A percentile compares a stretch with the other conserved stretches of the same genome.
These are phyloP conservation scores for Patella vulgata DNA, from an alignment of 1,140 invertebrate species.

Conservation along the genomic window DNA sequence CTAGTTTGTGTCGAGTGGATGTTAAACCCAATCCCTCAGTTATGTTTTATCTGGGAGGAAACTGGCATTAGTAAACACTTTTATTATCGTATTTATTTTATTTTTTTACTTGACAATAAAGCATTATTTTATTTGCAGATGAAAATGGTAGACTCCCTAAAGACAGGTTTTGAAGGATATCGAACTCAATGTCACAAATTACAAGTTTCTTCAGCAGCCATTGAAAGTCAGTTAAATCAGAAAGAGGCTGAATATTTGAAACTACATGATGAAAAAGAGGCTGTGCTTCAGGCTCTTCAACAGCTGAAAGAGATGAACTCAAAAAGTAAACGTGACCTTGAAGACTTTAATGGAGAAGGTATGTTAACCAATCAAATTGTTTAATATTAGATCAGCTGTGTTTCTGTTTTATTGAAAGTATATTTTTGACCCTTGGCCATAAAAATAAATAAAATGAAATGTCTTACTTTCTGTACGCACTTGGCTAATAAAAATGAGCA, in stretches of 20 bases:
- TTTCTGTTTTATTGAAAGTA: no score
- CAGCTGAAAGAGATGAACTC: constrained; percentile 25
- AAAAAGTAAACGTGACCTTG: constrained; percentile 39
- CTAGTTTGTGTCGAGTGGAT: no score
- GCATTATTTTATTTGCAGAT: constrained; percentile 30
- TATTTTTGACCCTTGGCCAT: no score
- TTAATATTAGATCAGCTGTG: no score
- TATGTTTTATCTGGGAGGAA: no score
- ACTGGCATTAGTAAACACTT: no score
- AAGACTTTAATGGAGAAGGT: constrained; percentile 35
- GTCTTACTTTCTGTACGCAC: no score
- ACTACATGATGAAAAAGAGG: constrained; percentile 6
- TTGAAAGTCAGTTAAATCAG: constrained; percentile 34
- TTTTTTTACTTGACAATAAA: no score
- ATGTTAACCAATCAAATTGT: background rate
- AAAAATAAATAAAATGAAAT: no score
- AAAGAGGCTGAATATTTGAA: constrained; percentile 17
- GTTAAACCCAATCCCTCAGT: no score
- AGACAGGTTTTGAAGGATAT: constrained; percentile 32
- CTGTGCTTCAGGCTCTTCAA: constrained; percentile 33
- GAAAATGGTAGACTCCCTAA: constrained; percentile 27
- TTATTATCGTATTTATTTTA: no score
- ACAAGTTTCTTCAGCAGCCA: constrained; percentile 22
- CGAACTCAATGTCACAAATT: constrained; percentile 34
- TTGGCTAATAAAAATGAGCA: no score